Conservation (phyloP, 2,113 vertebrate species). For the Struthio camelus region DNA sequence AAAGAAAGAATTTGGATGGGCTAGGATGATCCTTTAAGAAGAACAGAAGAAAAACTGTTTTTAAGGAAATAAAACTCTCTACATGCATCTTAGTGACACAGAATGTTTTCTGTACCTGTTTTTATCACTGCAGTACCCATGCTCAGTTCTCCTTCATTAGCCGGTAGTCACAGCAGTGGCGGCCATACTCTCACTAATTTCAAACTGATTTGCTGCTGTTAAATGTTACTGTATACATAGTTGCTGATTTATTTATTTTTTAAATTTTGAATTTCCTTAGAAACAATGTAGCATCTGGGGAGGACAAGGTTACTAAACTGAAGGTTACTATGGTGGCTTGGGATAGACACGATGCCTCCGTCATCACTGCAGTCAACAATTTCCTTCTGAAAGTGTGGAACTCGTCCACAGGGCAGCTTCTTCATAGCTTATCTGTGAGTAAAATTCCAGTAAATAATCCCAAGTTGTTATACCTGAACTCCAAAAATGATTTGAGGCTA, state of each 20-base stretch:
- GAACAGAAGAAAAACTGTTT: neutral
- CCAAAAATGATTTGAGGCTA: neutral
- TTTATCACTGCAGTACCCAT: neutral
- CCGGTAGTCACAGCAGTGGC: neutral
- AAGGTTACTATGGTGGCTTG: conserved; percentile 98
- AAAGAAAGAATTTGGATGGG: neutral
- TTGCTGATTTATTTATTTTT: neutral
- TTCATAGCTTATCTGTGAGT: conserved; percentile 93
- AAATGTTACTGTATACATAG: neutral
- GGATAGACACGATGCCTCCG: conserved; percentile 88
- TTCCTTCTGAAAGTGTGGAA: conserved; percentile 97
- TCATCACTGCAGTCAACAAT: conserved; percentile 97
- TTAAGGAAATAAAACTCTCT: neutral
- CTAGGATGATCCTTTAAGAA: neutral
- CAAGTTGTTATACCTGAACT: neutral
- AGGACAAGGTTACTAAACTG: conserved; percentile 93
- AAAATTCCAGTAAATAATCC: neutral
- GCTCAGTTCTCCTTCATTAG: neutral
- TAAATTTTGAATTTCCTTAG: conserved; percentile 71
- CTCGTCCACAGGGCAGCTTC: conserved; percentile 87
- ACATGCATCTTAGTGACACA: neutral
- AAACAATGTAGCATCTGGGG: conserved; percentile 75
- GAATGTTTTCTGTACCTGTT: neutral
- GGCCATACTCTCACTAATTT: neutral
- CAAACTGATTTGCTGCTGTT: neutral